These are phyloP conservation scores for Tetrax tetrax DNA, from an alignment of 2,113 vertebrate genomes.

Conservation along the genomic window DNA sequence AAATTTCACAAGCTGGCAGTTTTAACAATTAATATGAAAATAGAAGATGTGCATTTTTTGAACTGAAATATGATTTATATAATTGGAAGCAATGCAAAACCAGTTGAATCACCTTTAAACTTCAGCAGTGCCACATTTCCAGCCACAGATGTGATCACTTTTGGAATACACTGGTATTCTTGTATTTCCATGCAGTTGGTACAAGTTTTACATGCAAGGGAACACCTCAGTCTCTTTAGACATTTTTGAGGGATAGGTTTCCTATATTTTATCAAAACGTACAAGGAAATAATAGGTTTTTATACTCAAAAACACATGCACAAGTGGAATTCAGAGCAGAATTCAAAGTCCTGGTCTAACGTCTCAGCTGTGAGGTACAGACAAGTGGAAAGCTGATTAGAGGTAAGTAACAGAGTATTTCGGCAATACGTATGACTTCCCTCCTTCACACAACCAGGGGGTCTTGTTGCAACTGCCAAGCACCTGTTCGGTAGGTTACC, in stretches of 20 bases:
- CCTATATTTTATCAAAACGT: background rate
- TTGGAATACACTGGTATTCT: background rate
- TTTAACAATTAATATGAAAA: constrained; percentile 7
- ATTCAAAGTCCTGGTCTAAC: background rate
- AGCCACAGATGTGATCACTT: background rate
- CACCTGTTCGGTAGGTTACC: background rate
- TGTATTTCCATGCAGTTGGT: background rate
- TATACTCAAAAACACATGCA: background rate
- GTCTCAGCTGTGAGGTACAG: background rate
- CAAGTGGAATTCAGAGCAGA: background rate
- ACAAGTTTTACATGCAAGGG: background rate
- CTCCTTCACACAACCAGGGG: background rate
- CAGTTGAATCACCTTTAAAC: background rate
- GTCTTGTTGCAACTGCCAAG: too few relatives aligned
- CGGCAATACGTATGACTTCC: background rate
- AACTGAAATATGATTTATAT: background rate
- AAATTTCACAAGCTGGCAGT: background rate
- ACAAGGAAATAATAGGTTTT: background rate
- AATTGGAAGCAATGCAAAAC: background rate
- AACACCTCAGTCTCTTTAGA: background rate
- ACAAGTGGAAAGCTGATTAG: background rate
- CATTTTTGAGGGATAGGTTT: background rate
- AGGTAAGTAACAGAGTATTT: background rate
- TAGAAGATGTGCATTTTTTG: background rate
- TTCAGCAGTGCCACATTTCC: background rate